Base-by-base conservation (phyloP, 2,113 vertebrate species). In the Asarcornis scutulata region DNA sequence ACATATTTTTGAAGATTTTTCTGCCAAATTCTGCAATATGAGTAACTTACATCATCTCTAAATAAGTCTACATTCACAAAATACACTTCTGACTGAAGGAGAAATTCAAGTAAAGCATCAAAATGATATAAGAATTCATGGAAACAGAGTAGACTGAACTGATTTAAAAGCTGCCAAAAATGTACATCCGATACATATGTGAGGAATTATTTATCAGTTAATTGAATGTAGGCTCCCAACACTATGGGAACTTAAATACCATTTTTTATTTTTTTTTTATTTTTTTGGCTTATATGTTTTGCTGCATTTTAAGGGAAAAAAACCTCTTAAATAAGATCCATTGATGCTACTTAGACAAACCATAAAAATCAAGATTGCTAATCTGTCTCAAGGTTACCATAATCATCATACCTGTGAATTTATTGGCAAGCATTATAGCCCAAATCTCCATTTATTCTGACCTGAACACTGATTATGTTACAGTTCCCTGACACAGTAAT, bases 171-270 rank as follows among this genome's bases (percentile, higher is more conserved):
- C 44, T 31, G 7, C 11, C 32, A 50, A 59, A 84, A 75, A 50
- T 4, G 2, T n/a, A 71, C 11, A 48, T 85, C 31, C 72, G 67
- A 59, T 40, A 5, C 0, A 0, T 26, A 16, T 9, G 5, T 60
- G 36, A 60, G 27, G 10, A 86, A 9, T 11, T 22, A 15, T 18
- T 60, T 72, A 55, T 63, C 17, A 59, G 50, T 62, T 48, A 69
- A 67, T 55, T 68, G 21, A 15, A 9, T 60, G 55, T 83, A 69
- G 13, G 6, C 2, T 71, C 34, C 32, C 16, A 56, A 2, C 44
- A 69, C 29, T 81, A 13, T 50, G 9, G 40, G 9, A 83, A 68
- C 7, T 32, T 18, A 83, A 38, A 68, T 36, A 13, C 6, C 17
- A 36, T 3, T 48, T 68, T n/a, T n/a, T 46, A 2, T 46, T 3